Conservation (phyloP, 1,140 invertebrate genomes). For the Zaprionus ghesquierei region DNA sequence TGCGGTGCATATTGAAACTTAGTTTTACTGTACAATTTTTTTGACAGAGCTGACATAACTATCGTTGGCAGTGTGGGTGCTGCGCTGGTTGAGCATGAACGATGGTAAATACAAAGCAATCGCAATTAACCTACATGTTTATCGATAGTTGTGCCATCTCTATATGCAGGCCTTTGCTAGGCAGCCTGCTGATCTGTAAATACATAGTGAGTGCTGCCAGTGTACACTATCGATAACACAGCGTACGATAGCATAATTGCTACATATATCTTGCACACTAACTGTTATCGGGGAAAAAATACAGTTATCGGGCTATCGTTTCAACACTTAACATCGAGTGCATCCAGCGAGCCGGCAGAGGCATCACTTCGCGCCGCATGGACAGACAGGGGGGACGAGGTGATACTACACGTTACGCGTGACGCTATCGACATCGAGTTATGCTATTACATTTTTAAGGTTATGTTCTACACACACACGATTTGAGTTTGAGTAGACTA, state of each 20-base stretch:
- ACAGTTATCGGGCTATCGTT: neutral
- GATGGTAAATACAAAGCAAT: neutral
- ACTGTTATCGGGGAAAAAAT: too few species aligned
- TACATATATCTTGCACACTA: neutral
- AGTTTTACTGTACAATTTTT: neutral
- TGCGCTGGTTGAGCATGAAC: neutral
- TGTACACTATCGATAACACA: neutral
- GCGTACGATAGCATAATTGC: neutral
- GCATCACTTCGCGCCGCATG: neutral
- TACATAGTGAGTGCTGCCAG: neutral
- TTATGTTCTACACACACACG: neutral
- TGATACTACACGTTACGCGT: neutral
- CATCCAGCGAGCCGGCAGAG: neutral
- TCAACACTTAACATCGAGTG: constrained; percentile 23
- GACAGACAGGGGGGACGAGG: neutral
- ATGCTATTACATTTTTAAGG: neutral
- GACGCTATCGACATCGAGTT: neutral
- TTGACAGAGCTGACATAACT: neutral
- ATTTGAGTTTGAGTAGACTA: neutral
- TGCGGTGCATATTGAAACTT: neutral
- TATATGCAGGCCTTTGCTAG: neutral
- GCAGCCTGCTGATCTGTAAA: neutral
- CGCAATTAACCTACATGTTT: neutral
- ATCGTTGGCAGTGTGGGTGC: neutral
- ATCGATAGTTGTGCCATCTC: constrained; percentile 3